Base-by-base conservation (phyloP, 2,888 invertebrate species). In the Druceiella hillmani region DNA sequence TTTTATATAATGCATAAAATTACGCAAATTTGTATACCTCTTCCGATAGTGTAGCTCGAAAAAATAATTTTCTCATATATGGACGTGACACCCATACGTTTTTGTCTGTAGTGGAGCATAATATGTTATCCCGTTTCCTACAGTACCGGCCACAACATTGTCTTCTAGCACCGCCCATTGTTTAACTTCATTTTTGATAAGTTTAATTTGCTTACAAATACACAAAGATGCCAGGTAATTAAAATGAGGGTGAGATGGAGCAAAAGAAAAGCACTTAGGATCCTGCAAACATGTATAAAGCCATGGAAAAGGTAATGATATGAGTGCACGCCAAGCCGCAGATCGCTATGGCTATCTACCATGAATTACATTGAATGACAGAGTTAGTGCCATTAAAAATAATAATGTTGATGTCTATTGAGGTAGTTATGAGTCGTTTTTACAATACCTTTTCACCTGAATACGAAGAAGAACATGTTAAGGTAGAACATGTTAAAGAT, bases 241-340 rank as follows among this genome's bases (percentile, higher is more conserved):
- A 37, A 34, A 48, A 47, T 36, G 42, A 40, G 26, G 40, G 40
- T 39, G 12, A 33, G 43, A 41, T 14, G 33, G 41, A 36, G 44
- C 44, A 32, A 47, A 46, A 34, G n/a, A n/a, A n/a, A n/a, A n/a
- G n/a, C n/a, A n/a, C n/a, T n/a, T 47, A 41, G 40, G 33, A 41
- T 33, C 40, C 46, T 10, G 40, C 17, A 5, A 33, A 45, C 26
- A 45, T 45, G 41, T 34, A 32, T 33, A 42, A 30, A 38, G 41
- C 39, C 22, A 35, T 47, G 14, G 28, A 46, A 37, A 44, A 45
- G 40, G 48, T 46, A 39, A 43, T 11, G 29, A 48, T 27, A 45
- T 47, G 43, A 45, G 46, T 47, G 36, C 35, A 27, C 33, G n/a
- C n/a, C n/a, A n/a, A n/a, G n/a, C n/a, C n/a, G n/a, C n/a, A n/a